Evolutionary conservation across 2,888 invertebrate genomes (phyloP).

Genomic region (Heliconius cydno): DNA sequence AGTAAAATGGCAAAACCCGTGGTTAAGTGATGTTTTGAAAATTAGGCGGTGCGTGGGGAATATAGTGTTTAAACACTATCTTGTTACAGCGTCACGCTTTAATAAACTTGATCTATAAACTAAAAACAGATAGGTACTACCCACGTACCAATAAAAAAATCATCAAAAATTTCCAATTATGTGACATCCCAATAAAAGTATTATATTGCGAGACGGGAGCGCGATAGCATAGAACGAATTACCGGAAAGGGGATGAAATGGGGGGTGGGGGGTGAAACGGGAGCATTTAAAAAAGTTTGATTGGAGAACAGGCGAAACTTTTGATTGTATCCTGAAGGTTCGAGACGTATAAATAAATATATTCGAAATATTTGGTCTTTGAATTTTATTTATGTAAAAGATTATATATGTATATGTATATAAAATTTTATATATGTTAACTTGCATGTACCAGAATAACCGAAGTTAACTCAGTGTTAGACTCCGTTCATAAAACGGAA

Average conservation of each 20-base stretch:
- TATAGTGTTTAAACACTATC: neutral
- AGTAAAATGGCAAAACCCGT: neutral
- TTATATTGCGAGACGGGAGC: constrained; percentile 69
- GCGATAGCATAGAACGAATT: constrained; percentile 69
- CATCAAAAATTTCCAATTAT: constrained; percentile 60
- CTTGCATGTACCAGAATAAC: too few species aligned
- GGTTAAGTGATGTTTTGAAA: neutral
- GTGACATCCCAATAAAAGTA: constrained; percentile 61
- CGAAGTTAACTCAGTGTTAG: too few species aligned
- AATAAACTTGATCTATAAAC: constrained; percentile 1
- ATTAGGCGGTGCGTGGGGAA: neutral
- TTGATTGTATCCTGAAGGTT: constrained; percentile 78
- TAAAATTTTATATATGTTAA: too few species aligned
- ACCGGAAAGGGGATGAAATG: constrained; percentile 51
- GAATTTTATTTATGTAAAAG: neutral
- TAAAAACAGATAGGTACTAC: neutral
- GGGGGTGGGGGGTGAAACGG: constrained; percentile 51
- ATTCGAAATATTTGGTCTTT: constrained; percentile 43
- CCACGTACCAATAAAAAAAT: constrained; percentile 28
- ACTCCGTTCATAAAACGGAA: too few species aligned
- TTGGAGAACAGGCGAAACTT: constrained; percentile 68
- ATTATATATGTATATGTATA: neutral
- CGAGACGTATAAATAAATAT: constrained; percentile 69
- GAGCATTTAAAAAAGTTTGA: constrained; percentile 80
- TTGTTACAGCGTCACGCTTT: neutral